Conservation (phyloP, 1,140 invertebrate species). For the Bombus fervidus region DNA sequence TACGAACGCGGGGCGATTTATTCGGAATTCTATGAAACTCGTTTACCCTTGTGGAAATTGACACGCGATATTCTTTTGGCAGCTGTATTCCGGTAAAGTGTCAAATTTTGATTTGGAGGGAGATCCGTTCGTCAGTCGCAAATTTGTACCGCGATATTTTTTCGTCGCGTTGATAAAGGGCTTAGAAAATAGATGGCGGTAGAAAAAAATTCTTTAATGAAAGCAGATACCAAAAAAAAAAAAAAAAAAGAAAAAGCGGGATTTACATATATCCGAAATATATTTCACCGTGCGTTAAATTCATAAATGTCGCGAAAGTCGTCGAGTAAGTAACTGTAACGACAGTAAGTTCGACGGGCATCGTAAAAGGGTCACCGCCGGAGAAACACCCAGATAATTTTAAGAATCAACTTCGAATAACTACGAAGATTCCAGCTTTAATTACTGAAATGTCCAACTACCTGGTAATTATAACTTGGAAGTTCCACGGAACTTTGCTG, state of each 20-base stretch:
- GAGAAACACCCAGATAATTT: conserved; percentile 6
- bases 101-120: background rate
- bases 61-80: background rate
- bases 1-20: background rate
- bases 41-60: background rate
- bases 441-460: conserved; percentile 28
- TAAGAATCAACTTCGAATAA: conserved; percentile 17
- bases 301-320: too few relatives aligned
- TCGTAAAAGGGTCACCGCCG: background rate
- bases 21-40: background rate
- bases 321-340: background rate
- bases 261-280: background rate
- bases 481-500: background rate
- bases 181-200: too few relatives aligned
- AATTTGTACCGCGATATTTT: too few relatives aligned
- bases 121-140: background rate
- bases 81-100: background rate
- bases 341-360: background rate
- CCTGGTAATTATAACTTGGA: conserved; percentile 16
- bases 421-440: conserved; percentile 9
- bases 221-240: too few relatives aligned
- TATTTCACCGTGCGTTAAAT: background rate
- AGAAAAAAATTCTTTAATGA: too few relatives aligned
- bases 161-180: too few relatives aligned
- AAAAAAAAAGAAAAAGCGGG: background rate